Conservation (phyloP, 1,140 invertebrate genomes). For the Drosophila bocki region DNA sequence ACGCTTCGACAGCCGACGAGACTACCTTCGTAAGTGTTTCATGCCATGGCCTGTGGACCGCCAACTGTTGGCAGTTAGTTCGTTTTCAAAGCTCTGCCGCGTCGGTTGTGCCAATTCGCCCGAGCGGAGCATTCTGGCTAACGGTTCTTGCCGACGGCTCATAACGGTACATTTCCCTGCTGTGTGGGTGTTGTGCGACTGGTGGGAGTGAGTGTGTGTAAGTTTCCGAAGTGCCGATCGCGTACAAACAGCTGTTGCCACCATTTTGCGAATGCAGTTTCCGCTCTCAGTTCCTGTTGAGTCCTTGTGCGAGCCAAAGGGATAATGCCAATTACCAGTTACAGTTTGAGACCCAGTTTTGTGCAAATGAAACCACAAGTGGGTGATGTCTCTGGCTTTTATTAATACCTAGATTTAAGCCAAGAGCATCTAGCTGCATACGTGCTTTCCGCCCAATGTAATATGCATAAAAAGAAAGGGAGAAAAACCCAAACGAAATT, state of each 20-base stretch:
- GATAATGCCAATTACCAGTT: constrained; percentile 8
- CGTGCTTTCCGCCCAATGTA: constrained; percentile 26
- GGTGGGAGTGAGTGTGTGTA: neutral
- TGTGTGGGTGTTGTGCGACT: constrained; percentile 5
- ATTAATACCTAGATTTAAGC: constrained; percentile 23
- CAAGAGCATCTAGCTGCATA: constrained; percentile 15
- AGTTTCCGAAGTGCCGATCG: constrained; percentile 55
- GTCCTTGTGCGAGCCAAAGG: constrained; percentile 42
- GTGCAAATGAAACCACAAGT: constrained; percentile 1
- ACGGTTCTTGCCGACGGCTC: constrained; percentile 49
- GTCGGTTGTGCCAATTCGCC: constrained; percentile 66
- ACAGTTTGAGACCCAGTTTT: constrained; percentile 7
- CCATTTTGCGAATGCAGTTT: constrained; percentile 31
- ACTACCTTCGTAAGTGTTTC: neutral
- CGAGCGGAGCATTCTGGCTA: constrained; percentile 19
- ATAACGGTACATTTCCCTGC: constrained; percentile 62
- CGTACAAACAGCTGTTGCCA: constrained; percentile 36
- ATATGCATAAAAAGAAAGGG: constrained; percentile 1
- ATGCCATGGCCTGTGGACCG: constrained; percentile 15
- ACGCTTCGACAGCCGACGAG: neutral
- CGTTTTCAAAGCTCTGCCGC: constrained; percentile 75
- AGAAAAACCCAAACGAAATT: constrained; percentile 21
- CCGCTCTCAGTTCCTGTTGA: constrained; percentile 53
- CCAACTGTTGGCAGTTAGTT: constrained; percentile 59
- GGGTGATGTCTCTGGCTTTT: neutral